phyloP scores from a whole-genome alignment of 1,140 invertebrate species.

The Drosophila sproati region DNA sequence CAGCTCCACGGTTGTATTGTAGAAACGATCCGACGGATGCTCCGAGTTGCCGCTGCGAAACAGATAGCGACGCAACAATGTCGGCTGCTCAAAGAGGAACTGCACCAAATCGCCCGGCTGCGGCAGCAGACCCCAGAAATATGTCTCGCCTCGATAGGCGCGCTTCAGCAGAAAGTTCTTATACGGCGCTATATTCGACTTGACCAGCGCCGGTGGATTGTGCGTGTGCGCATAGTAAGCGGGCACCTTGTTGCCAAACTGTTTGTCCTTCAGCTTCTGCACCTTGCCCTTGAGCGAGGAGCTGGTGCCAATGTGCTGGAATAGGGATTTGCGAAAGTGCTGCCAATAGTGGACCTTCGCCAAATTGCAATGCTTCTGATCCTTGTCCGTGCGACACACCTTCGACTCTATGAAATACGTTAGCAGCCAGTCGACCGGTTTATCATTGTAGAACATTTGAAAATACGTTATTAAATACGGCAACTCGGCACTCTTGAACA shows the following conservation, averaged over 20 bases:
- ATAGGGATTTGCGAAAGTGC: constrained; percentile 96
- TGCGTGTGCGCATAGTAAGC: constrained; percentile 93
- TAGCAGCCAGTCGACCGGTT: constrained; percentile 98
- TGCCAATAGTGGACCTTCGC: constrained; percentile 93
- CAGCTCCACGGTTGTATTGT: constrained; percentile 95
- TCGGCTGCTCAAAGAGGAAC: constrained; percentile 92
- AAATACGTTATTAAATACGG: constrained; percentile 96
- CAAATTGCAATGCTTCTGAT: constrained; percentile 94
- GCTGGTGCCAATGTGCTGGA: constrained; percentile 98
- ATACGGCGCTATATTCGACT: constrained; percentile 93
- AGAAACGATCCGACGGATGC: constrained; percentile 95
- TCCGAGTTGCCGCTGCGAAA: constrained; percentile 97
- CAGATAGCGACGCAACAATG: constrained; percentile 90
- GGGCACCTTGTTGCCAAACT: constrained; percentile 93
- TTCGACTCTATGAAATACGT: constrained; percentile 96
- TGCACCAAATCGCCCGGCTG: constrained; percentile 92
- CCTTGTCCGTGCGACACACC: constrained; percentile 94
- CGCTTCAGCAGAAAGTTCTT: constrained; percentile 92
- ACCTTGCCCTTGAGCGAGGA: constrained; percentile 98
- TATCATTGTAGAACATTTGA: constrained; percentile 94
- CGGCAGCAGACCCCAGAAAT: constrained; percentile 96
- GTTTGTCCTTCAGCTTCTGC: constrained; percentile 97
- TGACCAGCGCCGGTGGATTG: constrained; percentile 90
- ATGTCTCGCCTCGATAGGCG: constrained; percentile 95
- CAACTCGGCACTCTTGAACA: constrained; percentile 96